A percentile compares a stretch with the other conserved stretches of the same genome.
These are phyloP conservation scores for Abramis brama DNA, from an alignment of 2,113 vertebrate species.

Conservation along the genomic window DNA sequence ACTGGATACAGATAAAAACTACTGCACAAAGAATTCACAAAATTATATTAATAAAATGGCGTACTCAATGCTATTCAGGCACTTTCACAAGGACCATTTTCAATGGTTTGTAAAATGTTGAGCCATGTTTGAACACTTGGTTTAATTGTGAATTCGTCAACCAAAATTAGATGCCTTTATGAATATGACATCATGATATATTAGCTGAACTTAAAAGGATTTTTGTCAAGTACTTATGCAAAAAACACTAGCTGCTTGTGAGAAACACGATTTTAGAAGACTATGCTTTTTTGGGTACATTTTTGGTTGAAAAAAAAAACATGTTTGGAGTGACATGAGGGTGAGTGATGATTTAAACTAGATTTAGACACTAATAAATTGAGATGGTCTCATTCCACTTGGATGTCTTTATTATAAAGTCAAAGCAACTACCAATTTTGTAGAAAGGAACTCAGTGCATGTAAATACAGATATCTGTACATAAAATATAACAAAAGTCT, in stretches of 20 bases:
- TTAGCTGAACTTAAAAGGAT: no score
- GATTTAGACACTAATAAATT: not conserved
- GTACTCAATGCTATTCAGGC: not conserved
- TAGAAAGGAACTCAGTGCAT: conserved; percentile 78
- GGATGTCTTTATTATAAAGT: conserved; percentile 68
- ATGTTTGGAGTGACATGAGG: not conserved
- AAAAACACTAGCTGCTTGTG: not conserved
- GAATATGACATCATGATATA: not conserved
- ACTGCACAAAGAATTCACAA: not conserved
- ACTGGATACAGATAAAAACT: not conserved
- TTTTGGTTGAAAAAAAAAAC: no score
- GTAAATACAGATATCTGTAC: conserved; percentile 67
- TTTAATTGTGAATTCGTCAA: not conserved
- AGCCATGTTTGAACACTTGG: not conserved
- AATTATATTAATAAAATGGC: not conserved
- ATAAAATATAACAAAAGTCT: conserved; percentile 67
- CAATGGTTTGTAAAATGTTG: not conserved
- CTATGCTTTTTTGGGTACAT: not conserved
- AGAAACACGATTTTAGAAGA: not conserved
- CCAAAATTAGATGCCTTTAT: not conserved
- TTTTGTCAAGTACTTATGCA: not conserved
- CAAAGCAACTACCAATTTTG: conserved; percentile 58
- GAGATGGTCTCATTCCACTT: conserved; percentile 8
- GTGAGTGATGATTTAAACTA: not conserved
- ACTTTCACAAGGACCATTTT: not conserved